Conservation (phyloP, 1,140 invertebrate species). For the Planococcus citri region DNA sequence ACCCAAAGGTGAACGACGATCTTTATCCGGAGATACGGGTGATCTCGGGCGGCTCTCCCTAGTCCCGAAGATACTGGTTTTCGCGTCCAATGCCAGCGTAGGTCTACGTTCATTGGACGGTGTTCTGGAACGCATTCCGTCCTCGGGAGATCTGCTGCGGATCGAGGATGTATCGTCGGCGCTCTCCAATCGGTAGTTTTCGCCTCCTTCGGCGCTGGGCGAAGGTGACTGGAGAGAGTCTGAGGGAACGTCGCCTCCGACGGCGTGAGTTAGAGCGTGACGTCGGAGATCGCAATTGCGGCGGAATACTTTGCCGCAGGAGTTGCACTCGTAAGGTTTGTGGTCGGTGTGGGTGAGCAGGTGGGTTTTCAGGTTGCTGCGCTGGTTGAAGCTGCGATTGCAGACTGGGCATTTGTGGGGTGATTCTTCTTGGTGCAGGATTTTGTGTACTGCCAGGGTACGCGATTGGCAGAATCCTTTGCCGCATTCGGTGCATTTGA, state of each 20-base stretch:
- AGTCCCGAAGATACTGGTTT: neutral
- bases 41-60: neutral
- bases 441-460: slow-evolving; percentile 85
- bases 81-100: too few relatives aligned
- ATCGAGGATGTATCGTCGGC: slow-evolving; percentile 35
- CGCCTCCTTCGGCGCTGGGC: slow-evolving; percentile 41
- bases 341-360: slow-evolving; percentile 89
- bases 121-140: neutral
- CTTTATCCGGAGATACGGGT: neutral
- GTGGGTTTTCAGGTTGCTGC: slow-evolving; percentile 85
- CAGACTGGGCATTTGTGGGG: slow-evolving; percentile 86
- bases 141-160: neutral
- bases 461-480: slow-evolving; percentile 93
- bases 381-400: slow-evolving; percentile 76
- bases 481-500: slow-evolving; percentile 88
- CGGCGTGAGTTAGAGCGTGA: slow-evolving; percentile 71
- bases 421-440: slow-evolving; percentile 81
- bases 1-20: neutral
- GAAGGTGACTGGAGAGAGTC: neutral
- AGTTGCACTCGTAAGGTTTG: slow-evolving; percentile 84
- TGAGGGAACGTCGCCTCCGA: slow-evolving; percentile 57
- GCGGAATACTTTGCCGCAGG: slow-evolving; percentile 76
- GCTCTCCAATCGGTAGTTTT: slow-evolving; percentile 40
- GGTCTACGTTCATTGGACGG: neutral
- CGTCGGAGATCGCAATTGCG: slow-evolving; percentile 71